Base-by-base conservation (phyloP, 2,888 invertebrate genomes). In the Apeira syringaria region DNA sequence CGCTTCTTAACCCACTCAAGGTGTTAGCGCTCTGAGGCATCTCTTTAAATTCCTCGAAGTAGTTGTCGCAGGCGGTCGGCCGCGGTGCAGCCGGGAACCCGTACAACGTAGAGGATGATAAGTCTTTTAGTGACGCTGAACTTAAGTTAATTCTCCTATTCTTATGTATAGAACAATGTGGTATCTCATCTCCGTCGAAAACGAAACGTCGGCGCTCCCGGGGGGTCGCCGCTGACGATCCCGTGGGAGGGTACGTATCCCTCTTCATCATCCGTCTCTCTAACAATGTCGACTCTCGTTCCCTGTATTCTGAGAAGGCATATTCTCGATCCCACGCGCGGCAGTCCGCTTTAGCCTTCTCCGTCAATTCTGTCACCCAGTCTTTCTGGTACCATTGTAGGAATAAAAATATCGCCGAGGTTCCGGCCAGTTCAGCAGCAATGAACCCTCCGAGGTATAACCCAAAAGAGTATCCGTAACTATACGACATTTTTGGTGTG, bases 401-500 rank as follows among this genome's bases (percentile, higher is more conserved):
- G 84, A 96, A 97, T 53, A 97, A 92, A 76, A 97, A 97, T 57
- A 97, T 94, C 45, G 96, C 96, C 50, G 95, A 94, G 8, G 96
- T 94, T 25, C 97, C 97, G 17, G 97, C 95, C 50, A 97, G 86
- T 77, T 97, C 97, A 5, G 95, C 95, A 42, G 94, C 93, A 58
- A 97, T 91, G 68, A 97, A 96, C 18, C 97, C 97, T 62, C 94
- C 93, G 28, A 97, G 94, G 74, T 97, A 96, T 25, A 97, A 91
- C 36, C 96, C 92, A 79, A 97, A 97, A 47, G 96, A 96, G 83
- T 95, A 96, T 32, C 97, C 97, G 77, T 97, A 97, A 65, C 93
- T 93, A 79, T 96, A 97, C 43, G 94, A 95, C 91, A 97, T 96
- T 37, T 94, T 90, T 1, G 97, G 94, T 25, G 94, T 94, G 68